Conservation (phyloP, 2,113 vertebrate species). For the Calidris pugnax region DNA sequence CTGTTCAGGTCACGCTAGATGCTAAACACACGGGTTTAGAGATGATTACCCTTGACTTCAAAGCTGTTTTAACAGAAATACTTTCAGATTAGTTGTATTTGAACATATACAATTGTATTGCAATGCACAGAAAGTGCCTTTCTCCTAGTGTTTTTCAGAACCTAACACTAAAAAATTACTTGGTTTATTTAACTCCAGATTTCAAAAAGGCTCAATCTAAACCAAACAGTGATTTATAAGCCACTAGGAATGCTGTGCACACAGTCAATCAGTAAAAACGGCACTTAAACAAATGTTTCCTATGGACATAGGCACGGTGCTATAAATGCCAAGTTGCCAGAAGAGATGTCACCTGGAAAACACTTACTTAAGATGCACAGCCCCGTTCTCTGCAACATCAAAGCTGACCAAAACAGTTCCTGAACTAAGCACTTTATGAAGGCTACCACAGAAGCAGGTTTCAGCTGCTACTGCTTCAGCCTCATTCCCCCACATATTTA, state of each 20-base stretch:
- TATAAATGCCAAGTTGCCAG: fast-evolving
- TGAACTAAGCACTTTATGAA: neutral
- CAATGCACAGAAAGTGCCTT: neutral
- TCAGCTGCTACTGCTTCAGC: neutral
- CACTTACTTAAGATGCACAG: neutral
- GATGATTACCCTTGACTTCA: neutral
- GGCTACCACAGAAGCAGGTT: neutral
- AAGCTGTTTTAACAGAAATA: neutral
- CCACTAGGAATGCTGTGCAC: neutral
- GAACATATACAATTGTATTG: neutral
- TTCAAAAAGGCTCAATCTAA: neutral
- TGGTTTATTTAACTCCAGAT: neutral
- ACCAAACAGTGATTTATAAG: neutral
- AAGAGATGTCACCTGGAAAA: neutral
- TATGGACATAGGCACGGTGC: neutral
- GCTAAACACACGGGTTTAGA: too few relatives aligned
- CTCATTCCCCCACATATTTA: neutral
- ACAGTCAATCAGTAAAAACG: neutral
- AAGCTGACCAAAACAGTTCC: neutral
- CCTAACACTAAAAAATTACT: neutral
- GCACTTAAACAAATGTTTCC: neutral
- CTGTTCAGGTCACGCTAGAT: too few relatives aligned
- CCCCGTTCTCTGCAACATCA: neutral
- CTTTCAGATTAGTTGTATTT: neutral
- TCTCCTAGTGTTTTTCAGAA: neutral